Evolutionary conservation across 2,888 invertebrate genomes (phyloP), one percentile per base, ranked within the genome.

Genomic region (Branchipolynoe longqiensis): DNA sequence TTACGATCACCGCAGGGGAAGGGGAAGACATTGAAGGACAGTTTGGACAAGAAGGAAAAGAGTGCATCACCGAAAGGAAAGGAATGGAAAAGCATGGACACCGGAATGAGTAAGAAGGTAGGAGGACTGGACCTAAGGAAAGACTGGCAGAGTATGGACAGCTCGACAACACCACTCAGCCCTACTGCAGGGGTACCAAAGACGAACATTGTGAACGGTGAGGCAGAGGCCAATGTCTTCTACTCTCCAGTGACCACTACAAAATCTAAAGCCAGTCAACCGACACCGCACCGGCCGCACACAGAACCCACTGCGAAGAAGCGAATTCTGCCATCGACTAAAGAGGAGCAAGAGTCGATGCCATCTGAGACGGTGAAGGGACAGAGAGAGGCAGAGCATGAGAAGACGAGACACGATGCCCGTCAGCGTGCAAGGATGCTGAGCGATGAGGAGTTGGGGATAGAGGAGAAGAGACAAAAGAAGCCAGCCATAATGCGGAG

Each of bases 371-470:
- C 6, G 88, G 89, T 83, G 89, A 88, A 89, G 92, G 89, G 85
- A 88, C 89, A 62, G n/a, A 84, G 69, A 40, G 84, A 81, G n/a
- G 64, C 81, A 25, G 84, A 82, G n/a, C 88, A 88, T 78, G 91
- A 90, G 73, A 91, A 90, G 81, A 90, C 90, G 73, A 89, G 94
- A 36, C 95, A 95, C 87, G 95, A 95, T 36, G 95, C 95, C 0
- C 94, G 96, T 85, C 95, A 95, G 31, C 94, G 96, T 81, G 96
- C 96, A 12, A 95, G 96, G 74, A 93, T 96, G 36, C 96, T 96
- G 92, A 96, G 96, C 85, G 96, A 97, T 91, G 96, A 96, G 88
- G 96, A 97, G 91, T 93, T 96, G 36, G 96, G 96, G 0, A 86
- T 93, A 25, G 62, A 64, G 28, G 48, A 64, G 28, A 78, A 78